phyloP scores from a whole-genome alignment of 2,797 vertebrate genomes.

The Cephalopachus bancanus region DNA sequence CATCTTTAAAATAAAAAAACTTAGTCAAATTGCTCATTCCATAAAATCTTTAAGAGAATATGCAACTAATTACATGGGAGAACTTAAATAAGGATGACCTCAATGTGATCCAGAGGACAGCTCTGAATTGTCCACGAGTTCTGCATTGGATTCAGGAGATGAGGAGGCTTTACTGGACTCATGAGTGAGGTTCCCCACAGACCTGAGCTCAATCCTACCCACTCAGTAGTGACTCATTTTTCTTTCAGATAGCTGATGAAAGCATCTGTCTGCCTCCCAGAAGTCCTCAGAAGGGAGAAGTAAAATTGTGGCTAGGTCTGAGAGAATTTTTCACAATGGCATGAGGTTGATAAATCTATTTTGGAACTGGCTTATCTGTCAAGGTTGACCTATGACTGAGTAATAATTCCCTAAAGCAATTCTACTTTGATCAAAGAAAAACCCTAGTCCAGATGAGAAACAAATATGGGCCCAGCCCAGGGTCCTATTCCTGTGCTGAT shows the following conservation, averaged over 20 bases:
- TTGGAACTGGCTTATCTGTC: neutral
- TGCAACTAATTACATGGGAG: neutral
- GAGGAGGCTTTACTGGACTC: rapidly evolving
- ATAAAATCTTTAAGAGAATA: neutral
- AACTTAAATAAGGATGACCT: neutral
- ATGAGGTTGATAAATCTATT: too few relatives aligned
- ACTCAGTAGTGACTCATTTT: neutral
- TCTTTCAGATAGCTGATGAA: neutral
- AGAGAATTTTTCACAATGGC: neutral
- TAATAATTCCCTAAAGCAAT: neutral
- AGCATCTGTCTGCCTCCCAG: neutral
- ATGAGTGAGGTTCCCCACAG: neutral
- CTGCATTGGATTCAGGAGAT: neutral
- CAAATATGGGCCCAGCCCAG: neutral
- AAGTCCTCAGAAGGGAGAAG: neutral
- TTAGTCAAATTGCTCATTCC: neutral
- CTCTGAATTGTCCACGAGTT: neutral
- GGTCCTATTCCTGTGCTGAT: rapidly evolving
- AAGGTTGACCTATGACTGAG: neutral
- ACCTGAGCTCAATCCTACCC: neutral
- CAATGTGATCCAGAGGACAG: neutral
- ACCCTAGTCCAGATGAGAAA: too few relatives aligned
- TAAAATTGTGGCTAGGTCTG: neutral
- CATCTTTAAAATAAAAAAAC: too few relatives aligned
- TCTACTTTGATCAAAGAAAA: neutral